These are phyloP conservation scores for Brachyistius frenatus DNA, from an alignment of 2,113 vertebrate genomes.

Conservation along the genomic window DNA sequence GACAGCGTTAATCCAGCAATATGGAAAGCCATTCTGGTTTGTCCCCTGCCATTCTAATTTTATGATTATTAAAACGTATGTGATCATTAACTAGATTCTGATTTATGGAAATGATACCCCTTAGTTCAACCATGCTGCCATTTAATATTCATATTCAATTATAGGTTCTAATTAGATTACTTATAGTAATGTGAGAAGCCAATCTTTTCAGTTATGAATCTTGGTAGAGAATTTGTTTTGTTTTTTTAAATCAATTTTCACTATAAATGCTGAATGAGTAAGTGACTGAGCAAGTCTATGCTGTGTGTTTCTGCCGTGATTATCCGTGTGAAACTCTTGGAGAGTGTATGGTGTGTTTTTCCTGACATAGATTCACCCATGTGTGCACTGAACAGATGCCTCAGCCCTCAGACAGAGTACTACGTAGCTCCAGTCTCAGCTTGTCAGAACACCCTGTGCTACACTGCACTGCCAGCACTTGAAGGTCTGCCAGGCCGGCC, in stretches of 20 bases:
- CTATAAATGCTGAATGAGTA: neutral
- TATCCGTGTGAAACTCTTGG: neutral
- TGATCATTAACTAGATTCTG: slow-evolving; percentile 52
- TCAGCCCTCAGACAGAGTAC: slow-evolving; percentile 31
- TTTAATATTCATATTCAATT: slow-evolving; percentile 63
- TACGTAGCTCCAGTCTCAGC: slow-evolving; percentile 29
- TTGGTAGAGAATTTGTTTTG: neutral
- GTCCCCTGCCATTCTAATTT: slow-evolving; percentile 37
- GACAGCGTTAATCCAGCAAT: neutral
- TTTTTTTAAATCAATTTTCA: neutral
- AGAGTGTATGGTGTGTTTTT: slow-evolving; percentile 12
- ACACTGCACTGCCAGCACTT: slow-evolving; percentile 49
- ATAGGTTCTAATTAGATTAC: slow-evolving; percentile 52
- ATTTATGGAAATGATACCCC: slow-evolving; percentile 36
- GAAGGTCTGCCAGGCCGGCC: slow-evolving; percentile 56
- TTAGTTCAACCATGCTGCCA: slow-evolving; percentile 30
- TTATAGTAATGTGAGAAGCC: slow-evolving; percentile 18
- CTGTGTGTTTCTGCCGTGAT: neutral
- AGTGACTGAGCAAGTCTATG: neutral
- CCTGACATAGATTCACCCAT: slow-evolving; percentile 18
- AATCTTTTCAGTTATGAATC: slow-evolving; percentile 12
- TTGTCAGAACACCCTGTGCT: slow-evolving; percentile 57
- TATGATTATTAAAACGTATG: slow-evolving; percentile 59
- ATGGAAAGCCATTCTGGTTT: slow-evolving; percentile 25
- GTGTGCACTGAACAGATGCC: slow-evolving; percentile 56